Evolutionary conservation across 2,888 invertebrate genomes (phyloP).

Genomic region (Geotrupes spiniger): DNA sequence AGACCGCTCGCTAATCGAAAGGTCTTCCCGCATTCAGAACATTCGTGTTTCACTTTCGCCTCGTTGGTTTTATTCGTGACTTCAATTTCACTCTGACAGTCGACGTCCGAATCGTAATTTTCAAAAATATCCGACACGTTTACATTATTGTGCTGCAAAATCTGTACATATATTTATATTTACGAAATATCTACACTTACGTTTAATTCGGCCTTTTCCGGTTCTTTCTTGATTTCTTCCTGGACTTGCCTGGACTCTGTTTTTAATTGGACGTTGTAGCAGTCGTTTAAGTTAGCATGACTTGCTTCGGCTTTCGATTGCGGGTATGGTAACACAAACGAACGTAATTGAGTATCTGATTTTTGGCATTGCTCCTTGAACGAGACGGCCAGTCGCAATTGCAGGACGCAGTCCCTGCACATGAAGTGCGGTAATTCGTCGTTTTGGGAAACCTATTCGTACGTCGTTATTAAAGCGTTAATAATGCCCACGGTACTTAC

Average conservation of each 20-base stretch:
- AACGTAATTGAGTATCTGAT: conserved; percentile 37
- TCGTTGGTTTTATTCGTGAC: not conserved
- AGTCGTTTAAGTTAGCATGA: too few relatives aligned
- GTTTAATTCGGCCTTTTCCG: not conserved
- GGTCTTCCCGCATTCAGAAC: conserved; percentile 36
- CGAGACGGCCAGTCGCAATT: conserved; percentile 36
- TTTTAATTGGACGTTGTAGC: too few relatives aligned
- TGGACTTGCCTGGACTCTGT: too few relatives aligned
- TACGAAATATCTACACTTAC: not conserved
- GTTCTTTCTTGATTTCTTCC: not conserved
- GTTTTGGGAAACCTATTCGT: conserved; percentile 33
- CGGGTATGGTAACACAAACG: conserved; percentile 14
- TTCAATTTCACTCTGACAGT: not conserved
- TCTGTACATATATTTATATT: not conserved
- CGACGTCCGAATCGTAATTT: not conserved
- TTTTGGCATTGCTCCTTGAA: conserved; percentile 42
- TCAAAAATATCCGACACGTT: not conserved
- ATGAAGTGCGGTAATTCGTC: conserved; percentile 42
- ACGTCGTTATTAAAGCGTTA: conserved; percentile 21
- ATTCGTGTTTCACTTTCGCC: conserved; percentile 22
- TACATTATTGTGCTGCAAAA: not conserved
- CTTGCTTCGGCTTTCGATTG: not conserved
- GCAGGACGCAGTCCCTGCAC: conserved; percentile 39
- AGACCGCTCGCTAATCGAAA: conserved; percentile 38
- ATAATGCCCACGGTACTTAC: conserved; percentile 26